phyloP scores from a whole-genome alignment of 2,797 vertebrate genomes.

The Iguana delicatissima region DNA sequence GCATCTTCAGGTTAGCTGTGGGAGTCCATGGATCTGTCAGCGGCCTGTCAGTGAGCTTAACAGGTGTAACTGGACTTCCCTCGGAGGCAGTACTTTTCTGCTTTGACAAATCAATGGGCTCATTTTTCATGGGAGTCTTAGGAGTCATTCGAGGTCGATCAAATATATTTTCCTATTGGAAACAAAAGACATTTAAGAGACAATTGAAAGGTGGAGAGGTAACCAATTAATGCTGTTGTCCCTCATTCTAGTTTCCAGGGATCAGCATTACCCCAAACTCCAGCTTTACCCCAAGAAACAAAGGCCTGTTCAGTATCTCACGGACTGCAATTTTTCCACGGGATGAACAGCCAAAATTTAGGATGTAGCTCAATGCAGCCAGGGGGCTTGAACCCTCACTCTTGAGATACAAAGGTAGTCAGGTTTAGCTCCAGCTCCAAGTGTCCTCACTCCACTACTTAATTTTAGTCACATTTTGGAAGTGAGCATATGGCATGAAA shows the following conservation, averaged over 20 bases:
- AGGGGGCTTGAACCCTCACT: background rate
- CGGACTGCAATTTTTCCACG: background rate
- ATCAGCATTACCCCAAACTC: background rate
- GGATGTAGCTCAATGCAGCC: background rate
- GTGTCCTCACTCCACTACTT: background rate
- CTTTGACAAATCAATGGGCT: conserved; percentile 79
- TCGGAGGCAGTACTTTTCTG: conserved; percentile 83
- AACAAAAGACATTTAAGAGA: conserved; percentile 57
- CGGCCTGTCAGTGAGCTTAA: conserved; percentile 83
- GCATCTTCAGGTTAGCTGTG: conserved; percentile 93
- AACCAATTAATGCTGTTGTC: conserved; percentile 44
- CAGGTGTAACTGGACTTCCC: conserved; percentile 87
- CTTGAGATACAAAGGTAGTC: background rate
- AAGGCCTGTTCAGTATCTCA: background rate
- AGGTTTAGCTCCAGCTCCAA: background rate
- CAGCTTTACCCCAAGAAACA: background rate
- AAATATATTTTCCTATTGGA: conserved; percentile 90
- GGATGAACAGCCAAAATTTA: background rate
- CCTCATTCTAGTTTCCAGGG: background rate
- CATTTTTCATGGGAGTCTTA: conserved; percentile 86
- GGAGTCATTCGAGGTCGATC: conserved; percentile 83
- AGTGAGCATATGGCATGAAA: background rate
- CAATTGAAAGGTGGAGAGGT: conserved; percentile 46
- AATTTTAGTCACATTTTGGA: background rate
- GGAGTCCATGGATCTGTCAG: conserved; percentile 91